Evolutionary conservation across 2,797 vertebrate genomes (phyloP), one percentile per base, ranked within the genome.

Genomic region (Epinephelus coioides): DNA sequence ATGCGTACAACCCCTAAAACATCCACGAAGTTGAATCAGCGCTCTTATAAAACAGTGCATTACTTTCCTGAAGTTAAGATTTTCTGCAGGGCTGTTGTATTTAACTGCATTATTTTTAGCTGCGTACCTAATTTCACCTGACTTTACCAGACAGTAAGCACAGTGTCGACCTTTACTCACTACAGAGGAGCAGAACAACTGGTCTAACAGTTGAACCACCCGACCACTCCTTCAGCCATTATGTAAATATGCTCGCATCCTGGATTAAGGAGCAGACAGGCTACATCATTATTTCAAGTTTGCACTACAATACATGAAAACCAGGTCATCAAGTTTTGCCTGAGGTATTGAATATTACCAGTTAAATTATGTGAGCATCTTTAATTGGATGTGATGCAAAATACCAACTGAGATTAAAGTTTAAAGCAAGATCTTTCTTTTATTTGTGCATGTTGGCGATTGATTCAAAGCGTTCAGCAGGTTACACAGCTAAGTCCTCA

Each of bases 371-470:
- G 9, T 43, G 17, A 1, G 9, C n/a, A 60, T 61, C n/a, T 51
- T 54, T 19, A 57, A 59, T 19, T 46, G 25, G n/a, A 27, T 78
- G 2, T 7, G 61, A 73, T 34, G 59, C 17, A 89, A 80, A 84
- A 72, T 18, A 71, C 10, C 23, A 79, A 64, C 14, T 21, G 46
- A 76, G 55, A 61, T 60, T 23, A 4, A 18, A 54, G 53, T 82
- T 86, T 84, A 86, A 92, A 91, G 85, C 76, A 86, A 85, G 78
- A 73, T 68, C 11, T 88, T 82, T 83, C n/a, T 80, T 94, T 96
- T 94, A 95, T 95, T 96, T 92, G 90, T 93, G 89, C 84, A 94
- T 84, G 53, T 79, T 87, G 81, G 69, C 27, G n/a, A 70, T 69
- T 71, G 68, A 81, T 78, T 91, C 76, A 84, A 88, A 93, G 90